Evolutionary conservation across 2,113 vertebrate species (phyloP), one percentile per base, ranked within the genome.

Genomic region (Coracopsis vasa): DNA sequence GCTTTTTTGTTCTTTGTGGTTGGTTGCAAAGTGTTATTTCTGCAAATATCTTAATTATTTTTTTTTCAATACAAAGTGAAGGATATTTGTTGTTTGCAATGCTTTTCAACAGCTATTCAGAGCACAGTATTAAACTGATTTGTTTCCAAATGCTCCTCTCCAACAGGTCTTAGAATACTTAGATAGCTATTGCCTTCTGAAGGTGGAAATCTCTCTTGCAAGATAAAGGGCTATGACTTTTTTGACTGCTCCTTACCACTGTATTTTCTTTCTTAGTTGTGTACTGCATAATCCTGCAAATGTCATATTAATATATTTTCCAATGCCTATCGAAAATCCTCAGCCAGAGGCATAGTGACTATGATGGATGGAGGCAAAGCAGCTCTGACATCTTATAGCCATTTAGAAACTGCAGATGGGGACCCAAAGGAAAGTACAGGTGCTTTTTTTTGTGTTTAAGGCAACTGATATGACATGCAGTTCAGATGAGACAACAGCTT

Each of bases 401-500:
- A 37, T 83, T 84, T 87, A 86, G 74, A 66, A 90, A 92, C 27
- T 33, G 25, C 41, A 78, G n/a, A 41, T 86, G 73, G 37, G 73
- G 31, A 54, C 13, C 8, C 47, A 90, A 67, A 90, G 27, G 17
- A 19, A 88, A 39, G 15, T 48, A 45, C 16, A 69, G 48, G 48
- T 80, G 28, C 3, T 56, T 94, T 92, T 62, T 51, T 73, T 79
- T 35, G 25, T 73, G 33, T 78, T 82, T 82, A 53, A 35, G n/a
- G 66, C 61, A 75, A 54, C 3, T 48, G 71, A 67, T 79, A 70
- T 44, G 42, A 96, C 73, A 75, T 79, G 74, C 13, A 65, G 11
- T 16, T 95, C 42, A 93, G 84, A 82, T 81, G 83, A 96, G 90
- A 89, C 51, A 86, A 83, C 37, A 96, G 20, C 64, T 97, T 96